A percentile compares a stretch with the other conserved stretches of the same genome.
Conservation (phyloP, 2,888 invertebrate genomes). For the Erynnis tages region DNA sequence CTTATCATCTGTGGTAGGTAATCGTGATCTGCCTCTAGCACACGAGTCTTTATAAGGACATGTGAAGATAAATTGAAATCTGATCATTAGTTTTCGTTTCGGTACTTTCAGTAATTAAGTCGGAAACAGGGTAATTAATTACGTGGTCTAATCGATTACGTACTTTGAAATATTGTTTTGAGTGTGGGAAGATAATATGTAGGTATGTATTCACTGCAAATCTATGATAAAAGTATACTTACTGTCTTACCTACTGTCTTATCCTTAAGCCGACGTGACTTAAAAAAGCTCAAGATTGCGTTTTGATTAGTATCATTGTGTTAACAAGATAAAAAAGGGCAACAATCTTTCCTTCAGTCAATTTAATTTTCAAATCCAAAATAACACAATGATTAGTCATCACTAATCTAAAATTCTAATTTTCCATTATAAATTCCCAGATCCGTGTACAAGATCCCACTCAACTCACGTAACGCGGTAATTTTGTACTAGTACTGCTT, state of each 20-base stretch:
- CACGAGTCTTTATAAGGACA: slow-evolving; percentile 17
- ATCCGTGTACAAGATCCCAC: slow-evolving; percentile 21
- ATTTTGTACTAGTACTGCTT: slow-evolving; percentile 31
- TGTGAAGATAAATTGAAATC: slow-evolving; percentile 25
- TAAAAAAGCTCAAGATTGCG: too few relatives aligned
- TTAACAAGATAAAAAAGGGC: too few relatives aligned
- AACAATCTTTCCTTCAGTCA: too few relatives aligned
- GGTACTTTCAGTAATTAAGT: slow-evolving; percentile 27
- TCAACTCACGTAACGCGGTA: slow-evolving; percentile 27
- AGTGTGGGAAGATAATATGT: too few relatives aligned
- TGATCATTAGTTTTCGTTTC: slow-evolving; percentile 27
- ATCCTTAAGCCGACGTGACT: too few relatives aligned
- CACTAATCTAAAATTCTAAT: slow-evolving; percentile 5
- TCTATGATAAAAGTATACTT: too few relatives aligned
- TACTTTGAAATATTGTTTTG: too few relatives aligned
- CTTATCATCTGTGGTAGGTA: slow-evolving; percentile 32
- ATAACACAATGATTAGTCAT: background rate
- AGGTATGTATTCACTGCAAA: too few relatives aligned
- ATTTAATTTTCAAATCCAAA: too few relatives aligned
- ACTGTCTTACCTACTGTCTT: too few relatives aligned
- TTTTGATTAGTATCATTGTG: too few relatives aligned
- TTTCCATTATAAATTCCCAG: slow-evolving; percentile 1
- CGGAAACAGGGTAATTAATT: slow-evolving; percentile 17
- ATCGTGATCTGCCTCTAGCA: slow-evolving; percentile 22
- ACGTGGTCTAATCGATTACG: too few relatives aligned